These are phyloP conservation scores for Biston stratarius DNA, from an alignment of 2,888 invertebrate genomes.

Conservation along the genomic window DNA sequence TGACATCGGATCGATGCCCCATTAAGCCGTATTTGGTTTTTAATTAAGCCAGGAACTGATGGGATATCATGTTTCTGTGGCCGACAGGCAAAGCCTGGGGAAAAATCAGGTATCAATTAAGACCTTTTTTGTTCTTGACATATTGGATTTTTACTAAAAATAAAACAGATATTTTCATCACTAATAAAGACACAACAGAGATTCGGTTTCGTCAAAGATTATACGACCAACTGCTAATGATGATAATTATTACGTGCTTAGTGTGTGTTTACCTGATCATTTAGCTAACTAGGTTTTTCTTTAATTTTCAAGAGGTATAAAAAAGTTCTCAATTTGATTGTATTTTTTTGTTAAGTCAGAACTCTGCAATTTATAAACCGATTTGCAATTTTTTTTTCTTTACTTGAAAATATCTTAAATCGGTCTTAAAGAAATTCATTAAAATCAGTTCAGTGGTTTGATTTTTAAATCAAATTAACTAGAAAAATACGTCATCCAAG, in stretches of 20 bases:
- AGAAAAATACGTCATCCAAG: no score
- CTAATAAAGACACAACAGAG: neutral
- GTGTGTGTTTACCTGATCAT: no score
- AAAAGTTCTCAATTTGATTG: no score
- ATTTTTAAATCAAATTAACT: no score
- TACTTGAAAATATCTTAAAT: no score
- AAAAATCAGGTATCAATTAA: neutral
- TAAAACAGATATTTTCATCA: neutral
- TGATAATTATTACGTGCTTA: no score
- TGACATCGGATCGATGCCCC: constrained; percentile 7
- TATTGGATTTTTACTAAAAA: neutral
- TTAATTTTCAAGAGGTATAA: no score
- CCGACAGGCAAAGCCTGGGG: constrained; percentile 5
- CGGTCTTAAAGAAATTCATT: no score
- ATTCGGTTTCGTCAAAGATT: neutral
- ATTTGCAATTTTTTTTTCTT: no score
- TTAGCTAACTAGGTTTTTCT: no score
- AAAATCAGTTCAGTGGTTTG: no score
- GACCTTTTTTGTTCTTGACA: constrained; percentile 1
- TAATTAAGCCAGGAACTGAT: constrained; percentile 19
- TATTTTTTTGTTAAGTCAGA: no score
- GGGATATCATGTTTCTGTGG: constrained; percentile 6
- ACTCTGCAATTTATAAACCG: neutral
- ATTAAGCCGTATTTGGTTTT: constrained; percentile 22
- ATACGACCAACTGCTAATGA: neutral